phyloP scores from a whole-genome alignment of 2,797 vertebrate species.

The Molossus alvarezi region DNA sequence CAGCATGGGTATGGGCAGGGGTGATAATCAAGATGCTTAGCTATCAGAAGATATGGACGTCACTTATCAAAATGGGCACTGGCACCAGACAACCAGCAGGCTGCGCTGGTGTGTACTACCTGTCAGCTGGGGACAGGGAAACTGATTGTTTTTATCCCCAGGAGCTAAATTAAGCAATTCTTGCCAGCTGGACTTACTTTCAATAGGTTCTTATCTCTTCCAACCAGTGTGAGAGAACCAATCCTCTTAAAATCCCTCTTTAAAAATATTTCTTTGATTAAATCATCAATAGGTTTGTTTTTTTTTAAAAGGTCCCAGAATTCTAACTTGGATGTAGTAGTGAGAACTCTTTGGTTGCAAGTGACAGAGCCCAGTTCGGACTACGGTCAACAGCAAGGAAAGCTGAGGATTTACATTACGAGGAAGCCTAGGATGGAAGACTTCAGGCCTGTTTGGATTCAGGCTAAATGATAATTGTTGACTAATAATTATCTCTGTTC shows the following conservation, averaged over 20 bases:
- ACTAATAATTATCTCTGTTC: neutral
- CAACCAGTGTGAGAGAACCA: constrained; percentile 15
- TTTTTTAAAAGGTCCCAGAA: constrained; percentile 6
- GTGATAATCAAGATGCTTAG: constrained; percentile 12
- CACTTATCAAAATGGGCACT: neutral
- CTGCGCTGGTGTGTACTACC: too few species aligned
- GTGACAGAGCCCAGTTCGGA: neutral
- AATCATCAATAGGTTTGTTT: neutral
- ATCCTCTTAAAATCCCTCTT: constrained; percentile 46
- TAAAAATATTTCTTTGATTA: constrained; percentile 40
- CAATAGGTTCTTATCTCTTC: constrained; percentile 16
- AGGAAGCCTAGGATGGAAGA: neutral
- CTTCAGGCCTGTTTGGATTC: neutral
- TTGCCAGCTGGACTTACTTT: constrained; percentile 14
- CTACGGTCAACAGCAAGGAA: neutral
- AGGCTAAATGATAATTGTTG: neutral
- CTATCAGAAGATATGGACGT: neutral
- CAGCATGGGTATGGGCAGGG: neutral
- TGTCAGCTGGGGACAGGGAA: neutral
- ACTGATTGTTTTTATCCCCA: neutral
- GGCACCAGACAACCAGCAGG: accelerated
- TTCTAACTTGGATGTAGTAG: constrained; percentile 11
- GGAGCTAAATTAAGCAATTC: constrained; percentile 49
- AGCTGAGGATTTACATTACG: neutral
- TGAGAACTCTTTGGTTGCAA: neutral